Base-by-base conservation (phyloP, 2,888 invertebrate species). In the Mesochorus sp. region DNA sequence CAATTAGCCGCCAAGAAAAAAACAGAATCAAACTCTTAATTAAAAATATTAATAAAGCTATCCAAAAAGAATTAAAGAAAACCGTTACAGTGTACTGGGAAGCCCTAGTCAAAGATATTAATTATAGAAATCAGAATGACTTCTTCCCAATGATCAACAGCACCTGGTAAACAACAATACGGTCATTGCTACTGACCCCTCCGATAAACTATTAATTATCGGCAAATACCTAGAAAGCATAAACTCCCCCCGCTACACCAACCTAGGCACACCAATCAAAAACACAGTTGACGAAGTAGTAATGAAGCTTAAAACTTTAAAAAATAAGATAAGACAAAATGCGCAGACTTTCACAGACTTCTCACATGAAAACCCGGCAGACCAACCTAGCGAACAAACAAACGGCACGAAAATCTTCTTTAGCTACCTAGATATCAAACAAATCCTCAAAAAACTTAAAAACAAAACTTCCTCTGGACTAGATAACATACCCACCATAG, bases 11-110 rank as follows among this genome's bases (percentile, higher is more conserved):
- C 21, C 44, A 44, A 2, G 34, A 64, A 44, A 42, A 10, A 0
- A 19, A 14, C 2, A 57, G 59, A 49, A 59, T 74, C 6, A 70
- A 70, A n/a, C n/a, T n/a, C n/a, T n/a, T n/a, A n/a, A n/a, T n/a
- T n/a, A n/a, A n/a, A n/a, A n/a, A n/a, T n/a, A n/a, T n/a, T n/a
- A n/a, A n/a, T n/a, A n/a, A n/a, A n/a, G n/a, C n/a, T n/a, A n/a
- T n/a, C n/a, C n/a, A n/a, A n/a, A n/a, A n/a, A n/a, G n/a, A n/a
- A n/a, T n/a, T n/a, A n/a, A n/a, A n/a, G n/a, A n/a, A n/a, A n/a
- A n/a, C n/a, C n/a, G n/a, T n/a, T n/a, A n/a, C n/a, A n/a, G n/a
- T n/a, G n/a, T n/a, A n/a, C n/a, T n/a, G n/a, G n/a, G n/a, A n/a
- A n/a, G n/a, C n/a, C n/a, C n/a, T n/a, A n/a, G n/a, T n/a, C n/a